Percentiles rank a stretch among this genome's conserved stretches.
Conservation (phyloP, 1,140 invertebrate genomes). For the Drosophila kurseongensis region DNA sequence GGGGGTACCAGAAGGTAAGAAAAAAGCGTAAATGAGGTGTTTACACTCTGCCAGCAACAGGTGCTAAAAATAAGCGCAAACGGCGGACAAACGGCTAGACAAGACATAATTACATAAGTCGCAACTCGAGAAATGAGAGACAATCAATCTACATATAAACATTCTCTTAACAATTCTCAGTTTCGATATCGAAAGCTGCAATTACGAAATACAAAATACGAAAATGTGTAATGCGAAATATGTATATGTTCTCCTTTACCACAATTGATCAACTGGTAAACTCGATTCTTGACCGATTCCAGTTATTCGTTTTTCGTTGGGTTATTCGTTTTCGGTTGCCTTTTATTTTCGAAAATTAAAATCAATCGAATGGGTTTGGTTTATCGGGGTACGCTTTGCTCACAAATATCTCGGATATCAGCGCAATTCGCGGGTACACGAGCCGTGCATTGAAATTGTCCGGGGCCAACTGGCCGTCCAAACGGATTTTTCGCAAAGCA, state of each 20-base stretch:
- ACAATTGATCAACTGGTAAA: conserved; percentile 26
- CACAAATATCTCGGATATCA: conserved; percentile 38
- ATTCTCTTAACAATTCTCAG: conserved; percentile 23
- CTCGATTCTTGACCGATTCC: conserved; percentile 16
- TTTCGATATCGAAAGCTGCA: conserved; percentile 55
- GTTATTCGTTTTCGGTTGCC: conserved; percentile 44
- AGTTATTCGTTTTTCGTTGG: conserved; percentile 49
- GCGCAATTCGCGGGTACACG: conserved; percentile 61
- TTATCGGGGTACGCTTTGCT: conserved; percentile 3
- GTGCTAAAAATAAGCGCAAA: conserved; percentile 76
- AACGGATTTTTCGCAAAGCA: conserved; percentile 55
- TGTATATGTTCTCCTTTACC: conserved; percentile 36
- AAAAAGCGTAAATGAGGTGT: conserved; percentile 24
- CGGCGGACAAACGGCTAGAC: conserved; percentile 38
- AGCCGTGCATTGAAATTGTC: conserved; percentile 80
- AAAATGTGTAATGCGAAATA: conserved; percentile 25
- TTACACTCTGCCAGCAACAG: conserved; percentile 57
- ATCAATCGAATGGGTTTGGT: conserved; percentile 40
- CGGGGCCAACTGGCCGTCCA: conserved; percentile 73
- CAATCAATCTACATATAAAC: conserved; percentile 25
- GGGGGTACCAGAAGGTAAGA: background rate
- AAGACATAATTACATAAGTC: conserved; percentile 60
- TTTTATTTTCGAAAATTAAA: conserved; percentile 50
- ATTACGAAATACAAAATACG: conserved; percentile 56
- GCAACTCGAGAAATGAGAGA: conserved; percentile 26